Percentiles rank a stretch among this genome's conserved stretches.
phyloP scores from a whole-genome alignment of 2,113 vertebrate species.

The Xenus cinereus region DNA sequence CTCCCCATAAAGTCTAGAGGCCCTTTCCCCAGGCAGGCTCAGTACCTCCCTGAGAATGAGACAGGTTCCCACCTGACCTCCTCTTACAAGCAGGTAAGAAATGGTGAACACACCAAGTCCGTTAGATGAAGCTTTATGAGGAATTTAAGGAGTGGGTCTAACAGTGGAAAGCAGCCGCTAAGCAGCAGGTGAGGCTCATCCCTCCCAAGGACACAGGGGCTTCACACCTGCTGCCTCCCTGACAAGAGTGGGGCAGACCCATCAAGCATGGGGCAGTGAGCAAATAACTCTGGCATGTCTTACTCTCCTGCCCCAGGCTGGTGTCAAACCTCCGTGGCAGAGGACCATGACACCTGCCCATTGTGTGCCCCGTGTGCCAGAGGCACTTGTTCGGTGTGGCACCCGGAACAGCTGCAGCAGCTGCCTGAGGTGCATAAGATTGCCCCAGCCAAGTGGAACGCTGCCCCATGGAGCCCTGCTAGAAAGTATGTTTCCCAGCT shows the following conservation, averaged over 20 bases:
- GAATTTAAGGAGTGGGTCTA: background rate
- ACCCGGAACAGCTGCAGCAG: background rate
- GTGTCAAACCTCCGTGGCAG: accelerated
- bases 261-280: background rate
- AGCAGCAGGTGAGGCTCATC: background rate
- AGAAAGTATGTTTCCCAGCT: background rate
- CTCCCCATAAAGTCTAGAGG: background rate
- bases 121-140: background rate
- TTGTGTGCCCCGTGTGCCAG: accelerated
- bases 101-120: background rate
- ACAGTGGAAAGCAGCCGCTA: background rate
- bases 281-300: background rate
- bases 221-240: background rate
- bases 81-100: background rate
- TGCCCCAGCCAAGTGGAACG: background rate
- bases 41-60: background rate
- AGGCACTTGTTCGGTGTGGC: background rate
- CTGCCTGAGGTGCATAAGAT: background rate
- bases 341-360: accelerated
- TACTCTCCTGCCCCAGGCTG: background rate
- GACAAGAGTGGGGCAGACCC: background rate
- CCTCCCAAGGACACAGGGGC: background rate
- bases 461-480: background rate
- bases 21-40: background rate
- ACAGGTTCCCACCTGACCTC: background rate